phyloP scores from a whole-genome alignment of 2,113 vertebrate genomes.

The Alectura lathami region DNA sequence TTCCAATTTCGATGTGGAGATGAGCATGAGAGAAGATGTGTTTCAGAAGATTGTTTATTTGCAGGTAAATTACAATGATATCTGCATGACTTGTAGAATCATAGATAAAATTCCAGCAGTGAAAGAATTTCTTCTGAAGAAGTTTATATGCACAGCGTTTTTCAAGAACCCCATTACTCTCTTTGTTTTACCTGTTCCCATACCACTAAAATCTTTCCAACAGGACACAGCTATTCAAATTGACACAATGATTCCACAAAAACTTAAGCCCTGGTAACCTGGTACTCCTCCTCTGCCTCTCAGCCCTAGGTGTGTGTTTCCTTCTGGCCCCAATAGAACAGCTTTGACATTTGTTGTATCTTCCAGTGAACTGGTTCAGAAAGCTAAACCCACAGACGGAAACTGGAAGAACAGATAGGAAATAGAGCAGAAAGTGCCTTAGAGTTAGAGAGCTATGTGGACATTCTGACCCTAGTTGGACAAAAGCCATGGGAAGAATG shows the following conservation, averaged over 20 bases:
- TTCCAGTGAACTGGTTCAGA: not conserved
- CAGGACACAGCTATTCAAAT: not conserved
- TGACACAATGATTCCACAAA: not conserved
- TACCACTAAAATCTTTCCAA: not conserved
- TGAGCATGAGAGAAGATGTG: slow-evolving; percentile 92
- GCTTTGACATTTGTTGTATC: not conserved
- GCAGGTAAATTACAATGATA: slow-evolving; percentile 78
- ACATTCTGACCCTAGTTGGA: too few relatives aligned
- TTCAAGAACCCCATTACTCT: not conserved
- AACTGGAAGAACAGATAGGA: too few relatives aligned
- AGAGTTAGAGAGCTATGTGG: too few relatives aligned
- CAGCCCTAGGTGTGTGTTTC: not conserved
- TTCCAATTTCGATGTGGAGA: slow-evolving; percentile 93
- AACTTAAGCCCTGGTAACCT: not conserved
- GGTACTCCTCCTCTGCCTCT: not conserved
- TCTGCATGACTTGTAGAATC: not conserved
- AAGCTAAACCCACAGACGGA: not conserved
- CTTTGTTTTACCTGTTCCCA: not conserved
- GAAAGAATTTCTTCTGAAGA: not conserved
- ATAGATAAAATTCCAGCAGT: not conserved
- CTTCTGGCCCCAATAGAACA: not conserved
- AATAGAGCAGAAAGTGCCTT: too few relatives aligned
- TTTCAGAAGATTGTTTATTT: slow-evolving; percentile 86
- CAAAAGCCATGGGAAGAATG: too few relatives aligned
- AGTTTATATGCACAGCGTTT: not conserved